Percentiles rank a stretch among this genome's conserved stretches.
These are phyloP conservation scores for Monochamus saltuarius DNA, from an alignment of 1,140 invertebrate genomes.

Conservation along the genomic window DNA sequence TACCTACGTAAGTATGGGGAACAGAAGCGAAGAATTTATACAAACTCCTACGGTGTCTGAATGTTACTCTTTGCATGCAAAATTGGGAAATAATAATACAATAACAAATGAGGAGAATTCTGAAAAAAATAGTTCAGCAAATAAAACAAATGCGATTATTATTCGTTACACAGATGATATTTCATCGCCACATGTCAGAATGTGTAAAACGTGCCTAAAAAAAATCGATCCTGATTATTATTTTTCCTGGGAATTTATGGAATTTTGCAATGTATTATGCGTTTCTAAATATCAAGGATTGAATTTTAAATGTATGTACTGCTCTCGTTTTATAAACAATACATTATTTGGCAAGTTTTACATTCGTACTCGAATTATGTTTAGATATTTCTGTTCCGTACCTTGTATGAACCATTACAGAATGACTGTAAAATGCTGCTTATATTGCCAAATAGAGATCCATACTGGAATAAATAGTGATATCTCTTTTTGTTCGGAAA, in stretches of 20 bases:
- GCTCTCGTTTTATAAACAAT: not conserved
- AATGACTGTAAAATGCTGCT: not conserved
- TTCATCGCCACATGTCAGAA: not conserved
- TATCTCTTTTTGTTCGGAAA: not conserved
- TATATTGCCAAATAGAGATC: not conserved
- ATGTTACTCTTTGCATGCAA: no score
- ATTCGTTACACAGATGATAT: no score
- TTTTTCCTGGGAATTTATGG: slow-evolving; percentile 12
- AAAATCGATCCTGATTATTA: not conserved
- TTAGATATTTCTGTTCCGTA: slow-evolving; percentile 2
- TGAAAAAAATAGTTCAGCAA: no score
- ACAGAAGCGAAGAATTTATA: no score
- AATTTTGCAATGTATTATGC: slow-evolving; percentile 1
- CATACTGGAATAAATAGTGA: not conserved
- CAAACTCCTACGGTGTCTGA: no score
- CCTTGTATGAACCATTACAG: not conserved
- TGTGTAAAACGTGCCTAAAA: not conserved
- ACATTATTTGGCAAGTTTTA: not conserved
- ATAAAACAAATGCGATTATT: no score
- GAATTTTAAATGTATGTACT: not conserved
- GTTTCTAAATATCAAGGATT: slow-evolving; percentile 4
- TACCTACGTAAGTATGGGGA: no score
- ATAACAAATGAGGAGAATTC: no score
- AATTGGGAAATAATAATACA: no score
- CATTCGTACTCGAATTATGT: not conserved